These are phyloP conservation scores for Sebastes wilsoni DNA, from an alignment of 2,797 vertebrate species.

Conservation along the genomic window DNA sequence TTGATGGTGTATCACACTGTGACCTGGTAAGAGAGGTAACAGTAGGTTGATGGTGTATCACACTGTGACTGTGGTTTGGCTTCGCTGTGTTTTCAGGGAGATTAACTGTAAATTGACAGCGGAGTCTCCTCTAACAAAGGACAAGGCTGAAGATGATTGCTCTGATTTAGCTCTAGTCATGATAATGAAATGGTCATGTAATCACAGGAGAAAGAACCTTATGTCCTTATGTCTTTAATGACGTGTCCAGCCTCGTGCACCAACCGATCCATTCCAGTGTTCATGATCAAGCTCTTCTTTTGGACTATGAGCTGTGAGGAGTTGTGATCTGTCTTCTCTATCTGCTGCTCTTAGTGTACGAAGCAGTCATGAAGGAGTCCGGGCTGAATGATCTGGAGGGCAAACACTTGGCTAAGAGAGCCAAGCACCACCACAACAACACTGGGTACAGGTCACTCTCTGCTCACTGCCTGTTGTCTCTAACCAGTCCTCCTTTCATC, in stretches of 20 bases:
- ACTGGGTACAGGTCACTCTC: constrained; percentile 79
- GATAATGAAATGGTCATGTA: not conserved
- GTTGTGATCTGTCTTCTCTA: not conserved
- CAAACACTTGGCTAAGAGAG: constrained; percentile 88
- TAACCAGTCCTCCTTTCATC: too few species aligned
- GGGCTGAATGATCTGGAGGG: constrained; percentile 81
- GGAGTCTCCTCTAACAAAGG: not conserved
- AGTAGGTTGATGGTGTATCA: too few species aligned
- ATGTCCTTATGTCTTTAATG: not conserved
- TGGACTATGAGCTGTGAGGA: not conserved
- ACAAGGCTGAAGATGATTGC: not conserved
- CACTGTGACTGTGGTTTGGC: not conserved
- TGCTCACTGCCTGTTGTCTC: not conserved
- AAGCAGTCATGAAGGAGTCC: constrained; percentile 82
- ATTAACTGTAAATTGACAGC: not conserved
- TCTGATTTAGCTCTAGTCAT: not conserved
- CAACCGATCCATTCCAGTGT: not conserved
- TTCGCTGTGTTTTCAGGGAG: not conserved
- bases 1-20: too few species aligned
- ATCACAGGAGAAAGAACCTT: not conserved
- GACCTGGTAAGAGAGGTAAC: too few species aligned
- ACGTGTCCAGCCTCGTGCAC: too few species aligned
- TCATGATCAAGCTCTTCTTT: not conserved
- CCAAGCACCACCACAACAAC: constrained; percentile 77
- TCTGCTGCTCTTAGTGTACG: constrained; percentile 82